A percentile compares a stretch with the other conserved stretches of the same genome.
These are phyloP conservation scores for Drosophila trapezifrons DNA, from an alignment of 1,140 invertebrate genomes.

Conservation along the genomic window DNA sequence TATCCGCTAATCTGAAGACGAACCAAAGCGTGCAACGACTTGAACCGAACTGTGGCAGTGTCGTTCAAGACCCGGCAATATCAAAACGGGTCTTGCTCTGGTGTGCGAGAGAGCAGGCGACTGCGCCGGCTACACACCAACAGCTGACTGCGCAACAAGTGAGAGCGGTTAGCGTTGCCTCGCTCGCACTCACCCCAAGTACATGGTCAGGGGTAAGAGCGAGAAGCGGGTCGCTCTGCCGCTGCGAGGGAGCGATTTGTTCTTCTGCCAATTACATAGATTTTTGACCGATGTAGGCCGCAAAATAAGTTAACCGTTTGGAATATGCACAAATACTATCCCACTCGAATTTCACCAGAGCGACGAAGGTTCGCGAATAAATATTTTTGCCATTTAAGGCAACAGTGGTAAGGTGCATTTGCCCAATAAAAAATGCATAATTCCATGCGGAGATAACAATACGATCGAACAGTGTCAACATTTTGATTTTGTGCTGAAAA, in stretches of 20 bases:
- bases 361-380: slow-evolving; percentile 47
- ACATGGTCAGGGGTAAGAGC: neutral
- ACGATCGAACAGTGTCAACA: neutral
- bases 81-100: neutral
- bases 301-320: slow-evolving; percentile 42
- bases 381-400: slow-evolving; percentile 9
- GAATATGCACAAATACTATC: slow-evolving; percentile 60
- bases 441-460: neutral
- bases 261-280: slow-evolving; percentile 60
- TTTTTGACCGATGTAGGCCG: slow-evolving; percentile 42
- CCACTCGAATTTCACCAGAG: slow-evolving; percentile 63
- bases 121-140: slow-evolving; percentile 23
- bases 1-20: slow-evolving; percentile 3
- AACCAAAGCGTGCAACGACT: slow-evolving; percentile 20
- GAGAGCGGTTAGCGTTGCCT: slow-evolving; percentile 15
- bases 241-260: slow-evolving; percentile 3
- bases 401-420: neutral
- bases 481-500: neutral
- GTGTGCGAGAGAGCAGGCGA: slow-evolving; percentile 14
- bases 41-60: neutral
- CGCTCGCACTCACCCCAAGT: slow-evolving; percentile 18
- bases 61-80: slow-evolving; percentile 2
- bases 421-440: neutral
- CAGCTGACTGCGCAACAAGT: slow-evolving; percentile 56
- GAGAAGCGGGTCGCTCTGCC: slow-evolving; percentile 1